Percentiles rank a stretch among this genome's conserved stretches.
phyloP scores from a whole-genome alignment of 2,113 vertebrate species.

The Onychostruthus taczanowskii region DNA sequence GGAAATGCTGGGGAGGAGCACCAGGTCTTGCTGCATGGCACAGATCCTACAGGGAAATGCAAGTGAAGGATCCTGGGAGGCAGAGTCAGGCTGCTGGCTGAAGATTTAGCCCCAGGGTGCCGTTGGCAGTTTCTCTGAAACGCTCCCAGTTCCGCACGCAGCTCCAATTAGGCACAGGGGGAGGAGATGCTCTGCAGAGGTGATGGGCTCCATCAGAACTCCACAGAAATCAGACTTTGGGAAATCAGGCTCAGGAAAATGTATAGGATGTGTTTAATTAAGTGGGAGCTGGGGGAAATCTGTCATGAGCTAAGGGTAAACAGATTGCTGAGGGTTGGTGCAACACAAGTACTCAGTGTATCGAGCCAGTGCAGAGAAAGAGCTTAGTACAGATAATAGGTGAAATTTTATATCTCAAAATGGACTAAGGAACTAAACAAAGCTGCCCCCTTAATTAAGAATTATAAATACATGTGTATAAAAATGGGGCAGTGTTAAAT shows the following conservation, averaged over 20 bases:
- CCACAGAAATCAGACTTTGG: constrained; percentile 15
- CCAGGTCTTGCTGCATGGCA: neutral
- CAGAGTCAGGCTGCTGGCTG: constrained; percentile 11
- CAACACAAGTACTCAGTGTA: neutral
- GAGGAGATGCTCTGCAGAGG: neutral
- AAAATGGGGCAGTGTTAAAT: neutral
- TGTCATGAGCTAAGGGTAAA: constrained; percentile 32
- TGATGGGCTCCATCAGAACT: constrained; percentile 51
- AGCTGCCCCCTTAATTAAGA: neutral
- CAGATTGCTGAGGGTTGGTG: constrained; percentile 11
- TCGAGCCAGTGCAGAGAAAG: neutral
- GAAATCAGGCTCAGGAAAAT: constrained; percentile 1
- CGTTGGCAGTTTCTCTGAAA: constrained; percentile 46
- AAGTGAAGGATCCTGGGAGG: constrained; percentile 17
- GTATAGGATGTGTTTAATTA: constrained; percentile 42
- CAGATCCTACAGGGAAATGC: neutral
- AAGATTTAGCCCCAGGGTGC: constrained; percentile 45
- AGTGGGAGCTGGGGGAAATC: constrained; percentile 21
- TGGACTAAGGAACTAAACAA: neutral
- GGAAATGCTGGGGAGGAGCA: neutral
- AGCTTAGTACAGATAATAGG: neutral
- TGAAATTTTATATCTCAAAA: neutral
- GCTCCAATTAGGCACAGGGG: constrained; percentile 40
- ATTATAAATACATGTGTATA: neutral
- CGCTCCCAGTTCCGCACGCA: neutral